A percentile compares a stretch with the other conserved stretches of the same genome.
Evolutionary conservation across 2,797 vertebrate genomes (phyloP).

Genomic region (Todus mexicanus): DNA sequence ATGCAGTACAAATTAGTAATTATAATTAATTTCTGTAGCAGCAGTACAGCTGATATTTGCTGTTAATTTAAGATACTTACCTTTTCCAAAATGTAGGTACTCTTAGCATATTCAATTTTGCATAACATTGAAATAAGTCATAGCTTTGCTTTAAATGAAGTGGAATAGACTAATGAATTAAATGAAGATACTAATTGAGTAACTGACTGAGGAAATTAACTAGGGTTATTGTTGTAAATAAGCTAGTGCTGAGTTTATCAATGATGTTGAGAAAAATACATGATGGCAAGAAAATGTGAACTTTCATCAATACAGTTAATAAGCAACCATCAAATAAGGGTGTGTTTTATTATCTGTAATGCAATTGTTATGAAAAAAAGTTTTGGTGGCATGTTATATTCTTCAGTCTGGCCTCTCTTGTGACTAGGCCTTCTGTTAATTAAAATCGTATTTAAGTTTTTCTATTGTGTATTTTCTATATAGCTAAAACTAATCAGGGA

Average conservation of each 20-base stretch:
- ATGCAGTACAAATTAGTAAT: neutral
- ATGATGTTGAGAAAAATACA: neutral
- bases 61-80: neutral
- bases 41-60: neutral
- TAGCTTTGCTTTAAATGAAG: neutral
- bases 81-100: neutral
- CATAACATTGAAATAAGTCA: neutral
- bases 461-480: neutral
- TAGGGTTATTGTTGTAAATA: neutral
- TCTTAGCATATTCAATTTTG: neutral
- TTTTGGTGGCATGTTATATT: neutral
- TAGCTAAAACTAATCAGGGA: neutral
- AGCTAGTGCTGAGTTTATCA: neutral
- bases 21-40: neutral
- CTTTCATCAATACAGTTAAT: neutral
- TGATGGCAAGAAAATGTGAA: neutral
- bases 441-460: neutral
- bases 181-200: neutral
- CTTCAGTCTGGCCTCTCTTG: neutral
- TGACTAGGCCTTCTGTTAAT: neutral
- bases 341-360: neutral
- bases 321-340: neutral
- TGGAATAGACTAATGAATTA: neutral
- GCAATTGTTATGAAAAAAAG: neutral
- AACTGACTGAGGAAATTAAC: constrained; percentile 19